Conservation (phyloP, 2,797 vertebrate species). For the Hemibagrus guttatus region DNA sequence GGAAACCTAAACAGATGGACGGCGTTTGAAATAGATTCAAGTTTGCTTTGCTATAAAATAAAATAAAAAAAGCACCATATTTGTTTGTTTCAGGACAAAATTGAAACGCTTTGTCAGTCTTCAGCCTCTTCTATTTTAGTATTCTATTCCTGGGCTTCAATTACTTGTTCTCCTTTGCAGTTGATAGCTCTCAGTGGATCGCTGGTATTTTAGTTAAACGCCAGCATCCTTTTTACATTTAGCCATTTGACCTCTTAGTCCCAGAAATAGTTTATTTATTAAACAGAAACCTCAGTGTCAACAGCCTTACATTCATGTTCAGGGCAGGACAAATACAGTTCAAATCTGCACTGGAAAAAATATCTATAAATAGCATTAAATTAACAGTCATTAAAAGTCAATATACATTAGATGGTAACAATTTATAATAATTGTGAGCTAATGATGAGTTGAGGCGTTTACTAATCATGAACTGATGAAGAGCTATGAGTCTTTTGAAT, state of each 20-base stretch:
- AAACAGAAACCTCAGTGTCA: not conserved
- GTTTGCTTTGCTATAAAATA: not conserved
- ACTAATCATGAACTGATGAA: no score
- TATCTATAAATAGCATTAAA: not conserved
- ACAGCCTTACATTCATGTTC: not conserved
- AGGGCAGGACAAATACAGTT: not conserved
- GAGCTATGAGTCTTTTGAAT: no score
- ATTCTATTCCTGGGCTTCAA: slow-evolving; percentile 45
- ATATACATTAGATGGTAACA: not conserved
- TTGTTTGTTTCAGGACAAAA: slow-evolving; percentile 1
- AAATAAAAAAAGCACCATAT: not conserved
- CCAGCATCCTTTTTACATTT: slow-evolving; percentile 45
- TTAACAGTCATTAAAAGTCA: not conserved
- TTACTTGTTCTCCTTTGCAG: slow-evolving; percentile 56
- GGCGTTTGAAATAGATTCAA: not conserved
- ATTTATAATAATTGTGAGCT: no score
- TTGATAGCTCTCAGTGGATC: slow-evolving; percentile 57
- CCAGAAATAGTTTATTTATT: slow-evolving; percentile 38
- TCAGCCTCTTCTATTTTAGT: slow-evolving; percentile 5
- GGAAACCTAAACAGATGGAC: not conserved
- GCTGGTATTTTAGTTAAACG: slow-evolving; percentile 55
- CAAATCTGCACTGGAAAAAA: not conserved
- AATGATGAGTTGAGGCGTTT: no score
- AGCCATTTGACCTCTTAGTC: slow-evolving; percentile 40
- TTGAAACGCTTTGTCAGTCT: not conserved